A percentile compares a stretch with the other conserved stretches of the same genome.
Evolutionary conservation across 1,140 invertebrate genomes (phyloP).

Genomic region (Scylla paramamosain): DNA sequence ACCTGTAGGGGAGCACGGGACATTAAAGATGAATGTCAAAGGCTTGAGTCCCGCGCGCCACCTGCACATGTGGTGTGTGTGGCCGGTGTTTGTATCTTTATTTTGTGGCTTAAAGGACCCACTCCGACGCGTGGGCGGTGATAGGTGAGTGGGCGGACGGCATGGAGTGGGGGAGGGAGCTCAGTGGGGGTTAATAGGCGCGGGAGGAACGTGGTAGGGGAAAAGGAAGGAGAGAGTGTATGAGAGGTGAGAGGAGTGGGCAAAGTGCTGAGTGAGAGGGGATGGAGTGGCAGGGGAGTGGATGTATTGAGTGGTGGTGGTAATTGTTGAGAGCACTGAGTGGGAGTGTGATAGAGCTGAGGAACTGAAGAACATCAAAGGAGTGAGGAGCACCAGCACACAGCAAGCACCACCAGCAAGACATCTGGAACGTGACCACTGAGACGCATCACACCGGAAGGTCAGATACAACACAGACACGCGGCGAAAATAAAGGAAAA

Average conservation of each 20-base stretch:
- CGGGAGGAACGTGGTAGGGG: background rate
- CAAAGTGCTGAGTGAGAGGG: background rate
- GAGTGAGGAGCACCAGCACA: no score
- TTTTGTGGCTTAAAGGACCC: background rate
- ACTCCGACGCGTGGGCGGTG: slow-evolving; percentile 1
- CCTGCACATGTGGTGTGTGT: background rate
- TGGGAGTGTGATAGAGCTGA: background rate
- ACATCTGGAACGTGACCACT: no score
- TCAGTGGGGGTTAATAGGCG: background rate
- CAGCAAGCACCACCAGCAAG: no score
- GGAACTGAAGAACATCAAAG: background rate
- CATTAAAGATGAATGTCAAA: slow-evolving; percentile 47
- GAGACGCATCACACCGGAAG: no score
- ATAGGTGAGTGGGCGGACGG: background rate
- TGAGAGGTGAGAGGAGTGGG: background rate
- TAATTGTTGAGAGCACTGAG: background rate
- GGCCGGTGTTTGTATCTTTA: slow-evolving; percentile 51
- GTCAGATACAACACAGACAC: slow-evolving; percentile 24
- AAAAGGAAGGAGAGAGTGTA: background rate
- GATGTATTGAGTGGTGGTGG: background rate
- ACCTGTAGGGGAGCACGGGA: background rate
- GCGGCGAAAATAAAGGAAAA: no score
- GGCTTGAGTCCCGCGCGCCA: background rate
- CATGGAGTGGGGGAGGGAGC: background rate
- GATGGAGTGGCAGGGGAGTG: background rate